These are phyloP conservation scores for Metacarcinus magister DNA, from an alignment of 2,888 invertebrate species.

Conservation along the genomic window DNA sequence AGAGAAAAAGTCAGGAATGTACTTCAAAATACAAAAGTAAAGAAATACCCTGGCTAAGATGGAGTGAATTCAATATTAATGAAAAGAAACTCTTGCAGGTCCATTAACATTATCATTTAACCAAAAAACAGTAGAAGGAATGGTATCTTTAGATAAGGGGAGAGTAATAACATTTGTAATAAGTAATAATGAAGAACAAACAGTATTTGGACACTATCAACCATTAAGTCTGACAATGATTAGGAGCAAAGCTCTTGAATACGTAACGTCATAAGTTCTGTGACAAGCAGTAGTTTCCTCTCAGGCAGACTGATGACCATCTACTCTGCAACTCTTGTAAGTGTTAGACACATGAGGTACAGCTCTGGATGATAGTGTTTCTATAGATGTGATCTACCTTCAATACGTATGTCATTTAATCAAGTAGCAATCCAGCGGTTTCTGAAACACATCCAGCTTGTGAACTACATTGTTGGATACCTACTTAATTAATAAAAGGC, in stretches of 20 bases:
- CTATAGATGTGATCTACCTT: too few species aligned
- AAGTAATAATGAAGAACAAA: background rate
- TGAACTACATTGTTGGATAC: too few species aligned
- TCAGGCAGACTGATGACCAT: too few species aligned
- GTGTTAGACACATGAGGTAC: too few species aligned
- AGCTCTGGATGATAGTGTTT: too few species aligned
- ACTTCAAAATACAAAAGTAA: background rate
- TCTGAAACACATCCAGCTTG: too few species aligned
- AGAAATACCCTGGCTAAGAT: background rate
- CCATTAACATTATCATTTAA: background rate
- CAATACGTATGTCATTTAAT: too few species aligned
- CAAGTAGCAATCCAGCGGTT: too few species aligned
- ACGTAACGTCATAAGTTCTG: background rate
- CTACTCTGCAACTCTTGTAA: too few species aligned
- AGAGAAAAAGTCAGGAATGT: slow-evolving; percentile 28
- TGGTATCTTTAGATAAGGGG: background rate
- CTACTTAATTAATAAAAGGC: too few species aligned
- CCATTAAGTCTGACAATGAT: background rate
- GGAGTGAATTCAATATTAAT: background rate
- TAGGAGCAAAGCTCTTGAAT: background rate
- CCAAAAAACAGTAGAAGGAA: background rate
- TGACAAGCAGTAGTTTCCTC: background rate
- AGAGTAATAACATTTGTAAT: background rate
- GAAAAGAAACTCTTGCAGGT: background rate
- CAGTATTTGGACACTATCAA: background rate